Conservation (phyloP, 2,113 vertebrate species). For the Gasterosteus aculeatus region DNA sequence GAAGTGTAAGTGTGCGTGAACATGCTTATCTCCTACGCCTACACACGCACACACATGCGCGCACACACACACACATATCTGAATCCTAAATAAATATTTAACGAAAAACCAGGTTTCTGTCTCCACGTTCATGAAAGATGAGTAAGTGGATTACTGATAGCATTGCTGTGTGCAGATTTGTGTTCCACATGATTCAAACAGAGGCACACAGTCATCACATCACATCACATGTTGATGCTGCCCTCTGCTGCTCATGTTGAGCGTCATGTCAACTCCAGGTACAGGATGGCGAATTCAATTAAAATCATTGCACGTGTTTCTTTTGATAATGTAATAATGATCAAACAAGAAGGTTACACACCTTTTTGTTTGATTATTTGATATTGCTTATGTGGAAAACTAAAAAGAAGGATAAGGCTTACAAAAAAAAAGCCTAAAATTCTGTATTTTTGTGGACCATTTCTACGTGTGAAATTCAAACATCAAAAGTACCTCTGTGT, state of each 20-base stretch:
- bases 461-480: background rate
- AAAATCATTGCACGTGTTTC: background rate
- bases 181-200: background rate
- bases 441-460: background rate
- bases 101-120: background rate
- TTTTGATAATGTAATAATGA: background rate
- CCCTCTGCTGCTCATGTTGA: conserved; percentile 66
- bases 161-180: background rate
- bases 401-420: background rate
- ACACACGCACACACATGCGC: background rate
- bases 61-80: background rate
- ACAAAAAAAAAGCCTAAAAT: background rate
- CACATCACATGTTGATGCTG: conserved; percentile 81
- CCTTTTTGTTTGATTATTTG: background rate
- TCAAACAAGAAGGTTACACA: background rate
- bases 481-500: background rate
- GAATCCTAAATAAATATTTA: background rate
- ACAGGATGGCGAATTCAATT: background rate
- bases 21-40: background rate
- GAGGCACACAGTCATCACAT: background rate
- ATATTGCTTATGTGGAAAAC: background rate
- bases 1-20: background rate
- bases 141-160: background rate
- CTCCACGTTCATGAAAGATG: background rate
- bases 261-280: background rate